Evolutionary conservation across 2,797 vertebrate genomes (phyloP).

Genomic region (Ammospiza maritima): DNA sequence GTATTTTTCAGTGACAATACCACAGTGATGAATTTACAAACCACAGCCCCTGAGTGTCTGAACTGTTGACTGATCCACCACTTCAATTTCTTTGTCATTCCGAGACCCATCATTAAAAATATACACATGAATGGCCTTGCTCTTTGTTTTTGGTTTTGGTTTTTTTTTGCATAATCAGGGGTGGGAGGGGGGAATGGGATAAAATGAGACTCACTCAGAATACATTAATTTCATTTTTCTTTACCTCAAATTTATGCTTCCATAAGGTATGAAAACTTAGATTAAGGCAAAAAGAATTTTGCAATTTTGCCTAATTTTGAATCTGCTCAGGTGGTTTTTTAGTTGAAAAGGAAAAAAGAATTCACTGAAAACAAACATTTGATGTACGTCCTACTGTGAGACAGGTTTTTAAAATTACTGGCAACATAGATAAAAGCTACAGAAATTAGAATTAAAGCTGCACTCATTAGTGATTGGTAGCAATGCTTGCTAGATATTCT

Average conservation of each 20-base stretch:
- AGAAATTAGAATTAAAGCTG: not conserved
- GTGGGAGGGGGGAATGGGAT: not conserved
- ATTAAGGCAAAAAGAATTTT: not conserved
- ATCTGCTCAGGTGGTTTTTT: not conserved
- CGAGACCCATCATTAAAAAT: constrained; percentile 58
- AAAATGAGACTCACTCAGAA: constrained; percentile 1
- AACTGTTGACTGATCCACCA: constrained; percentile 21
- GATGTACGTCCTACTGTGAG: not conserved
- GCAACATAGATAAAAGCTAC: not conserved
- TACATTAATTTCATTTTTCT: constrained; percentile 11
- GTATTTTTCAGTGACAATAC: not conserved
- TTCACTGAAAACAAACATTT: not conserved
- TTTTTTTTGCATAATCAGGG: not conserved
- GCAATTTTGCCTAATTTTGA: not conserved
- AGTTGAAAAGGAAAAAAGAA: not conserved
- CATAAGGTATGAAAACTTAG: not conserved
- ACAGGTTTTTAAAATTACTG: not conserved
- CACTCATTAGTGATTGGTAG: not conserved
- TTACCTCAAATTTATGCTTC: not conserved
- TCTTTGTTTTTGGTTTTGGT: not conserved
- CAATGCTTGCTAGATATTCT: not conserved
- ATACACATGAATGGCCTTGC: constrained; percentile 27
- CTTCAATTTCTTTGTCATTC: constrained; percentile 40
- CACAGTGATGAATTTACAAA: constrained; percentile 1
- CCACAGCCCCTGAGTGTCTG: constrained; percentile 6